Base-by-base conservation (phyloP, 1,140 invertebrate species). In the Pseudoatta argentina region DNA sequence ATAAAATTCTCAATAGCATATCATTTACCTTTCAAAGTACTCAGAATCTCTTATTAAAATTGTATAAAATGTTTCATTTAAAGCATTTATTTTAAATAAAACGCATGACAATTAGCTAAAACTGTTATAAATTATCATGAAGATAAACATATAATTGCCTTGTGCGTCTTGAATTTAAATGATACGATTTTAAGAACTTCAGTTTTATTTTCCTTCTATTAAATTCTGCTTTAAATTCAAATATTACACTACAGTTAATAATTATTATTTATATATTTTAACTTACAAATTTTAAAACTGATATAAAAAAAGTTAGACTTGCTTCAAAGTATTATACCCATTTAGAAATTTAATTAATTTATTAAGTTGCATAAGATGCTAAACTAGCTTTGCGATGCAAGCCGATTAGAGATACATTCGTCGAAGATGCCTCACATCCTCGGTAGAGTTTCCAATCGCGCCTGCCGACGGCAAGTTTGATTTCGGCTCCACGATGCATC, bases 401-500 rank as follows among this genome's bases (percentile, higher is more conserved):
- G 14, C 51, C 30, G 24, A 14, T 44, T 39, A 39, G 4, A 30
- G 39, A 73, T n/a, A 79, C 44, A 59, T 57, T 72, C 10, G 3
- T 24, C 69, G 12, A 44, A 18, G 39, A 53, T 53, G 18, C 14
- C 12, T 44, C 53, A 59, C 64, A 27, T 53, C 2, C 12, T 4
- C 55, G 7, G 21, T 44, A 4, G 64, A 44, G 67, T 73, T 61
- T 82, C 24, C 39, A 34, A 64, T 75, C 69, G 69, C 27, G 18
- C 44, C 7, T 59, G 53, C 67, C 79, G 69, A 73, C 69, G 44
- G 39, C 77, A 61, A 75, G 79, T 73, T 82, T n/a, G 79, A 83
- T 61, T 51, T 75, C 27, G 55, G 18, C 24, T 73, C 55, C 51
- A 87, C 82, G 88, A 88, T 89, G 91, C 91, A 91, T 86, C 78